A percentile compares a stretch with the other conserved stretches of the same genome.
These are phyloP conservation scores for Pollachius pollachius DNA, from an alignment of 2,113 vertebrate species.

Conservation along the genomic window DNA sequence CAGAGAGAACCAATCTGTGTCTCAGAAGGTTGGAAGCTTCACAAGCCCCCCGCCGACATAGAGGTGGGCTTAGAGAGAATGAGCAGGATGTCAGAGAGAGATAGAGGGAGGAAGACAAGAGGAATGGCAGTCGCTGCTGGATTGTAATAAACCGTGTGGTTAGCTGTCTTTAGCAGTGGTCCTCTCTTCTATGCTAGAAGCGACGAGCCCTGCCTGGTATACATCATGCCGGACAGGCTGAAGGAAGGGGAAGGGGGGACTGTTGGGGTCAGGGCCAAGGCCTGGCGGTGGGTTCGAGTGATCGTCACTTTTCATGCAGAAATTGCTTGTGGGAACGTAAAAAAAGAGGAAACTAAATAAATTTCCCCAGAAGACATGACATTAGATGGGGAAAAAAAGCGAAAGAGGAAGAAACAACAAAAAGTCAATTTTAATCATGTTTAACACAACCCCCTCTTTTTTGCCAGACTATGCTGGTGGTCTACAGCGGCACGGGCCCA, in stretches of 20 bases:
- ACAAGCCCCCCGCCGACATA: not conserved
- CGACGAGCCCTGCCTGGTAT: slow-evolving; percentile 1
- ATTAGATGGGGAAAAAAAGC: no score
- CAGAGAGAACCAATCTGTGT: no score
- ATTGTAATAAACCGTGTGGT: slow-evolving; percentile 38
- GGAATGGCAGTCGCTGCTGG: slow-evolving; percentile 42
- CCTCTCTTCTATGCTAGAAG: slow-evolving; percentile 12
- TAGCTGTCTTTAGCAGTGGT: slow-evolving; percentile 41
- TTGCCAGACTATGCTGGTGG: no score
- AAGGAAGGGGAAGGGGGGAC: slow-evolving; percentile 19
- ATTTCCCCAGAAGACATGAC: no score
- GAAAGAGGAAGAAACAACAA: no score
- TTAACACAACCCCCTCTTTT: no score
- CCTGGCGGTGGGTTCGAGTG: not conserved
- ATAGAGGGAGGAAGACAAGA: slow-evolving; percentile 36
- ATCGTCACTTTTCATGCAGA: no score
- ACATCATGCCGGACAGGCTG: slow-evolving; percentile 1
- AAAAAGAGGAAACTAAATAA: no score
- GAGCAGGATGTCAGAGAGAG: slow-evolving; percentile 6
- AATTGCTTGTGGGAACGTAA: no score
- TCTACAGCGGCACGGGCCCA: no score
- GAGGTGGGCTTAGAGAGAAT: slow-evolving; percentile 20
- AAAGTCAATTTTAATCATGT: no score
- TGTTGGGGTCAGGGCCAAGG: slow-evolving; percentile 29
- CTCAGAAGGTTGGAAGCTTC: no score